phyloP scores from a whole-genome alignment of 2,797 vertebrate genomes.

The Poecilia picta region DNA sequence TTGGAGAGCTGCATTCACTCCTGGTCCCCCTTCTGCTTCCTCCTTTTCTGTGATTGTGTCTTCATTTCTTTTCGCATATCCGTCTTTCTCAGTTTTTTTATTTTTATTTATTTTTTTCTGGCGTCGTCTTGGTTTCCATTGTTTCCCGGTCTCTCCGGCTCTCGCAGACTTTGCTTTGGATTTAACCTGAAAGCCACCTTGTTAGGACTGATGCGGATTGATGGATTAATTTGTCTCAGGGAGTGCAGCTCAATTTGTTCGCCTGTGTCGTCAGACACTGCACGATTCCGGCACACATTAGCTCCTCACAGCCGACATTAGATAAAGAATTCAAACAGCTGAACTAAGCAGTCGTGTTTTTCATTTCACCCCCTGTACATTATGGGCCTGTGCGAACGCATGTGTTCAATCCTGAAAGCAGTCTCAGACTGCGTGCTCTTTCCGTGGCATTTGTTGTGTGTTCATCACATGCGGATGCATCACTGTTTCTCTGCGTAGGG shows the following conservation, averaged over 20 bases:
- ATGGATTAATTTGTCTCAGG: constrained; percentile 63
- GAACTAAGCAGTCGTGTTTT: constrained; percentile 18
- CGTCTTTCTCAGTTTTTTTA: neutral
- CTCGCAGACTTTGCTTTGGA: constrained; percentile 46
- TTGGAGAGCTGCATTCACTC: constrained; percentile 49
- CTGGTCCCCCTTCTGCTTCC: constrained; percentile 30
- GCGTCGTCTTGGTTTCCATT: constrained; percentile 28
- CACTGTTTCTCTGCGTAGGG: constrained; percentile 18
- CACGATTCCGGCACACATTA: constrained; percentile 21
- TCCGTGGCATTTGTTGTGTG: constrained; percentile 23
- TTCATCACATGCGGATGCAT: constrained; percentile 16
- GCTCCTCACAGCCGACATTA: constrained; percentile 20
- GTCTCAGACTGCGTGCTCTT: constrained; percentile 10
- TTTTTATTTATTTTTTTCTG: neutral
- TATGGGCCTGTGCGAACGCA: neutral
- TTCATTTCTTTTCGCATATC: constrained; percentile 38
- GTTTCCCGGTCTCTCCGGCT: constrained; percentile 38
- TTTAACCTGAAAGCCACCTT: constrained; percentile 65
- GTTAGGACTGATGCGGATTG: constrained; percentile 63
- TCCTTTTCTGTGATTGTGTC: constrained; percentile 38
- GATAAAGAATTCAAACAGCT: constrained; percentile 25
- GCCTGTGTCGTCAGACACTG: constrained; percentile 3
- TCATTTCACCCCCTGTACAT: neutral
- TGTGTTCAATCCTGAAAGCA: constrained; percentile 14
- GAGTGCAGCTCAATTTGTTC: constrained; percentile 36